Base-by-base conservation (phyloP, 2,888 invertebrate species). In the Drosophila mettleri region DNA sequence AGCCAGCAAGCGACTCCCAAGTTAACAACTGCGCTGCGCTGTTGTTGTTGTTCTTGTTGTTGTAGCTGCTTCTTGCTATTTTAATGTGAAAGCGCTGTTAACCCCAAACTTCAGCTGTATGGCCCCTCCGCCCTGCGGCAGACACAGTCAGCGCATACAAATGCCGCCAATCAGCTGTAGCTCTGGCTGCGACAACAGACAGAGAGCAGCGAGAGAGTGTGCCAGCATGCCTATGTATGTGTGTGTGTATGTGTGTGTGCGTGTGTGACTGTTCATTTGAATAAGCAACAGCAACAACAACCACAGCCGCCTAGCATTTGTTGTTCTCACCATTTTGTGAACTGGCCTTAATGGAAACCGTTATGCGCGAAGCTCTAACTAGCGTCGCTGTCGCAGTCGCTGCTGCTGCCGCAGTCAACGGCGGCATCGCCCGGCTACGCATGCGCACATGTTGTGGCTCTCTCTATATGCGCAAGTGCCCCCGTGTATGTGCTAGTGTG, bases 291-390 rank as follows among this genome's bases (percentile, higher is more conserved):
- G 52, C 49, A 53, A 39, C 20, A 52, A 58, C 69, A 71, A 20
- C 43, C 41, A 31, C 54, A 53, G 58, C 74, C 63, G 65, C 77
- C 79, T 77, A 82, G 85, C 80, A 66, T 74, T 80, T 78, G 85
- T 72, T 77, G 78, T 77, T 80, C 66, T 81, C 69, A 76, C 74
- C 72, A 71, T 78, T 84, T 81, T 78, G 72, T 80, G 70, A 69
- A 75, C 80, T 91, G 92, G 91, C 91, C 91, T 91, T 91, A 91
- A 91, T 91, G 90, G 86, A 91, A 91, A 91, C 91, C 91, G 91
- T 91, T 91, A 91, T 91, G 84, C 88, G 90, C 89, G 82, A 66
- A 75, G 82, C 81, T 75, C 64, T 67, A 76, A 81, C 79, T 77
- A 76, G 69, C 78, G 78, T 72, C 72, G 72, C 70, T 14, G 61